Conservation (phyloP, 2,113 vertebrate genomes). For the Petromus typicus region DNA sequence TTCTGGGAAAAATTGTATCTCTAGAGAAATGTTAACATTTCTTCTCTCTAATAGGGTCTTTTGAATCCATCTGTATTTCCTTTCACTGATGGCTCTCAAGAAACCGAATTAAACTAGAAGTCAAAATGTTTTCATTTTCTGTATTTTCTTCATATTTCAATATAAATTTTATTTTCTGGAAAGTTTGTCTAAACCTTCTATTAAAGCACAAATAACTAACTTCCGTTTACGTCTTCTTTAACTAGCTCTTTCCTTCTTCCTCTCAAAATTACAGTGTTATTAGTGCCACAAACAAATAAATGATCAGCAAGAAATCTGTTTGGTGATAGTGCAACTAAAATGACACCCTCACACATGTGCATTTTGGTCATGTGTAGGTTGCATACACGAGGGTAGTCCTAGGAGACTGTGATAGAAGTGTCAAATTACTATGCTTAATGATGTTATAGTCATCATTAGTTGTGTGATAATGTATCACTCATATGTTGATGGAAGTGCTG, state of each 20-base stretch:
- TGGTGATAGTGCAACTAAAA: background rate
- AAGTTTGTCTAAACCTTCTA: background rate
- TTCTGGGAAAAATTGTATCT: background rate
- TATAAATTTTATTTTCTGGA: slow-evolving; percentile 10
- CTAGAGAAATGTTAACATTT: background rate
- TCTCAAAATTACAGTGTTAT: background rate
- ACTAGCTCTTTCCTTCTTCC: background rate
- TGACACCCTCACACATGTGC: background rate
- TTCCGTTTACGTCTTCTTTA: background rate
- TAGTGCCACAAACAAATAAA: background rate
- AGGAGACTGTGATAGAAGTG: background rate
- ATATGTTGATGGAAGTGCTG: background rate
- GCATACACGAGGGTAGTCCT: background rate
- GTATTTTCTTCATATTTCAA: background rate
- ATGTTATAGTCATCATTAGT: too few species aligned
- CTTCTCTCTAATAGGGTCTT: background rate
- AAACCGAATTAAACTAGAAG: slow-evolving; percentile 5
- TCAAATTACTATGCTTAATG: background rate
- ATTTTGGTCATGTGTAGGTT: background rate
- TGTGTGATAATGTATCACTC: background rate
- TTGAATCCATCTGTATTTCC: background rate
- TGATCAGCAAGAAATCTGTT: background rate
- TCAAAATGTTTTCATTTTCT: slow-evolving; percentile 6
- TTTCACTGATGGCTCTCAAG: background rate
- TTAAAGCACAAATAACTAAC: background rate